Conservation (phyloP, 2,797 vertebrate species). For the Sebastes trivittatus region DNA sequence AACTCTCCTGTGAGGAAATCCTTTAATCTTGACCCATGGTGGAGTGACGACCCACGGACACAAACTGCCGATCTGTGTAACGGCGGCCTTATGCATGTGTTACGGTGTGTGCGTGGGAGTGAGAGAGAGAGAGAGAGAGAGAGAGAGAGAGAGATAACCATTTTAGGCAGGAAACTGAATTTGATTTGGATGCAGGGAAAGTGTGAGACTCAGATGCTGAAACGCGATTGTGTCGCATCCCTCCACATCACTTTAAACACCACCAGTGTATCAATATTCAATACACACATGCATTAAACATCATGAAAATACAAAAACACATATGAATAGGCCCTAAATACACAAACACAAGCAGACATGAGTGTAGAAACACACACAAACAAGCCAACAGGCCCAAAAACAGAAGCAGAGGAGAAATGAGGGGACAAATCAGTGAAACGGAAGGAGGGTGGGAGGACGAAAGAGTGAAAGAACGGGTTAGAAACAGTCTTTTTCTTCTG, state of each 20-base stretch:
- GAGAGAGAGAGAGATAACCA: background rate
- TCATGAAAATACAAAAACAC: constrained; percentile 5
- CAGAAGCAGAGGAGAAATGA: constrained; percentile 9
- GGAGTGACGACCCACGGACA: constrained; percentile 53
- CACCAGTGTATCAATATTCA: constrained; percentile 11
- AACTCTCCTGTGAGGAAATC: constrained; percentile 59
- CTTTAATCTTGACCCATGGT: constrained; percentile 70
- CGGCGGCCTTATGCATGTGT: constrained; percentile 22
- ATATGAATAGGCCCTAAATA: background rate
- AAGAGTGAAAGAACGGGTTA: constrained; percentile 43
- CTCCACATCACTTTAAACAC: background rate
- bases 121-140: background rate
- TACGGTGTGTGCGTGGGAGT: background rate
- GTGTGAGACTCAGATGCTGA: background rate
- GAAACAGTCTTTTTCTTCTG: constrained; percentile 39
- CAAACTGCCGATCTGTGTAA: constrained; percentile 25
- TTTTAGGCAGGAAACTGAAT: constrained; percentile 1
- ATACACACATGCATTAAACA: constrained; percentile 10
- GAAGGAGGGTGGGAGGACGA: constrained; percentile 41
- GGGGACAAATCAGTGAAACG: constrained; percentile 44
- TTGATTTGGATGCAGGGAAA: background rate
- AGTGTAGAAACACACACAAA: constrained; percentile 12
- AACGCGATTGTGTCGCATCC: background rate
- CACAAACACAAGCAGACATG: constrained; percentile 1
- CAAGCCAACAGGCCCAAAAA: constrained; percentile 24